phyloP scores from a whole-genome alignment of 2,888 invertebrate species.

The Drosophila seclusa region DNA sequence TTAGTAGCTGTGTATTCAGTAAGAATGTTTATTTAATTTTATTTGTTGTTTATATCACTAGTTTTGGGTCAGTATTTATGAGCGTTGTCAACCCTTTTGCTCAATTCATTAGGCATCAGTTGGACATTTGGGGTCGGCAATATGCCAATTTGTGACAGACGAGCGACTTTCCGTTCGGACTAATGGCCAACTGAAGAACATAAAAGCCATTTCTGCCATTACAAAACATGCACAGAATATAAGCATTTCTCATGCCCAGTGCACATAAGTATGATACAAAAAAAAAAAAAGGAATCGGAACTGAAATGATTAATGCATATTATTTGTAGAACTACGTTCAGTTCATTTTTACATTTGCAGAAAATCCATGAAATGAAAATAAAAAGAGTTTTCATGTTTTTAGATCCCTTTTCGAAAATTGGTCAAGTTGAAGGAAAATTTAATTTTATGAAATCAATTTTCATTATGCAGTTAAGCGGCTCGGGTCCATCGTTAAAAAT shows the following conservation, averaged over 20 bases:
- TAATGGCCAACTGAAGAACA: constrained; percentile 20
- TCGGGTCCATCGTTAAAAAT: constrained; percentile 54
- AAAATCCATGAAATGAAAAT: constrained; percentile 12
- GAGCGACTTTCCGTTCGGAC: constrained; percentile 27
- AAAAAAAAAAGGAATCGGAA: constrained; percentile 3
- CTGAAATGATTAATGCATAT: constrained; percentile 51
- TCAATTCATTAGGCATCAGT: constrained; percentile 44
- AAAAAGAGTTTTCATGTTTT: constrained; percentile 9
- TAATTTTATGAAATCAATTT: constrained; percentile 69
- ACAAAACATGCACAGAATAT: constrained; percentile 20
- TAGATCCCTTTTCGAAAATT: constrained; percentile 31
- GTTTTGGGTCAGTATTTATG: constrained; percentile 30
- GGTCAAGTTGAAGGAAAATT: constrained; percentile 43
- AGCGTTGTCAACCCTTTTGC: constrained; percentile 35
- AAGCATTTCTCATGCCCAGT: constrained; percentile 32
- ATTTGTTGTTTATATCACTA: constrained; percentile 1
- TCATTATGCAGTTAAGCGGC: constrained; percentile 59
- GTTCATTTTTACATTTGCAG: constrained; percentile 17
- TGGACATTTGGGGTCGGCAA: constrained; percentile 19
- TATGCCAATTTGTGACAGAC: constrained; percentile 49
- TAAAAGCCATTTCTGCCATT: constrained; percentile 39
- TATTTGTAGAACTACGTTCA: constrained; percentile 1
- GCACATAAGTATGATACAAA: constrained; percentile 25
- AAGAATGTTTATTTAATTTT: constrained; percentile 3
- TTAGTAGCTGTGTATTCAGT: background rate